Conservation (phyloP, 2,888 invertebrate species). For the Dasypolia templi region DNA sequence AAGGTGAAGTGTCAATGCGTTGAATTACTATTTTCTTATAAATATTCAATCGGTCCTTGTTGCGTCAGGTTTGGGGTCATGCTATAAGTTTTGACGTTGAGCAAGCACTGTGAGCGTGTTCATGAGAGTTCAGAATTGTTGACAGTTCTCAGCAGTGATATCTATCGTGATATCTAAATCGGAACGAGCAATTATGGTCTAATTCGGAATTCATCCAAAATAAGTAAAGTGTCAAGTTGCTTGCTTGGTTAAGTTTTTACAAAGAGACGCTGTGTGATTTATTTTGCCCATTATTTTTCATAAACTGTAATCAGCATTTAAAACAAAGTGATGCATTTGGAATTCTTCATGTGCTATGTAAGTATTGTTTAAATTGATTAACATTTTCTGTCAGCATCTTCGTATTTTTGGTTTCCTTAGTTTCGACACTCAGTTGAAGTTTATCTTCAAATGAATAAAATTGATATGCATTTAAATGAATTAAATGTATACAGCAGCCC, state of each 20-base stretch:
- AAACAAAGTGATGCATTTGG: conserved; percentile 11
- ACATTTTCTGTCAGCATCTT: conserved; percentile 59
- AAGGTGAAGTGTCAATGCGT: too few relatives aligned
- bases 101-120: too few relatives aligned
- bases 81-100: too few relatives aligned
- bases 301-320: conserved; percentile 13
- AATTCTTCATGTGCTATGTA: conserved; percentile 40
- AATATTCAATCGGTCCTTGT: too few relatives aligned
- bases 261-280: conserved; percentile 10
- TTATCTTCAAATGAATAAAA: not conserved
- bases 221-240: conserved; percentile 35
- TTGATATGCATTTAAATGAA: not conserved
- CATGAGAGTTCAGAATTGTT: too few relatives aligned
- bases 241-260: conserved; percentile 34
- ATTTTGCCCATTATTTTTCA: conserved; percentile 38
- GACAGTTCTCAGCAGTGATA: too few relatives aligned
- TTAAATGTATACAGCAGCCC: not conserved
- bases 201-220: too few relatives aligned
- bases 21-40: too few relatives aligned
- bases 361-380: conserved; percentile 42
- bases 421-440: conserved; percentile 6
- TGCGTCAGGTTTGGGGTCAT: too few relatives aligned
- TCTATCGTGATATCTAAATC: too few relatives aligned
- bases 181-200: too few relatives aligned
- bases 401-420: conserved; percentile 14